A percentile compares a stretch with the other conserved stretches of the same genome.
Conservation (phyloP, 92 coral and sea anemone species). For the Zoanthus sociatus region DNA sequence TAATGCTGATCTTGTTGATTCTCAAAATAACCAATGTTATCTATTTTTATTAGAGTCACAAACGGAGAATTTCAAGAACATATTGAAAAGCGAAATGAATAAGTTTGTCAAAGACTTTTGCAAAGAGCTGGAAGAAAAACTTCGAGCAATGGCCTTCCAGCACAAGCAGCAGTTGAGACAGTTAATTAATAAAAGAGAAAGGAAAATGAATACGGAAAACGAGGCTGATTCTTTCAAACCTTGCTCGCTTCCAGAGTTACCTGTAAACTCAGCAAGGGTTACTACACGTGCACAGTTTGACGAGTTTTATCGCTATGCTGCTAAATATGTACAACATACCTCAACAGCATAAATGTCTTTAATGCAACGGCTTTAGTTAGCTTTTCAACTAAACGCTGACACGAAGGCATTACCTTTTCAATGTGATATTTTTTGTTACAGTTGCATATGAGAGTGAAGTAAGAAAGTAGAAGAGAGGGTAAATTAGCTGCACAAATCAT, state of each 20-base stretch:
- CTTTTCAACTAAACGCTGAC: too few relatives aligned
- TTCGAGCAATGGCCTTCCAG: neutral
- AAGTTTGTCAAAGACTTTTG: conserved; percentile 19
- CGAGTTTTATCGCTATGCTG: neutral
- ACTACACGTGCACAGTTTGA: neutral
- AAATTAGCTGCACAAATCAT: too few relatives aligned
- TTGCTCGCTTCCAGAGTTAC: neutral
- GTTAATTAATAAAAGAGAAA: neutral
- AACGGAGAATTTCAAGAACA: conserved; percentile 18
- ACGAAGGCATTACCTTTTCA: too few relatives aligned
- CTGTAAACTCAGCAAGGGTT: neutral
- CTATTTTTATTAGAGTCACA: neutral
- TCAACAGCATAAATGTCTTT: neutral
- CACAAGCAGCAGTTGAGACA: conserved; percentile 14
- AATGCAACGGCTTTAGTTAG: neutral
- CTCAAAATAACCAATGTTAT: neutral
- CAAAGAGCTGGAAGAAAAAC: conserved; percentile 16
- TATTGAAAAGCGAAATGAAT: conserved; percentile 15
- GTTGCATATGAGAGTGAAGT: too few relatives aligned
- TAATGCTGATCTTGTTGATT: neutral
- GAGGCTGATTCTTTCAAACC: neutral
- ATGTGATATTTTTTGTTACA: too few relatives aligned
- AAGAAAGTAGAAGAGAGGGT: too few relatives aligned
- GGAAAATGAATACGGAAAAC: neutral
- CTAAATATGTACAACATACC: neutral